These are phyloP conservation scores for Urocitellus parryii DNA, from an alignment of 2,113 vertebrate species.

Conservation along the genomic window DNA sequence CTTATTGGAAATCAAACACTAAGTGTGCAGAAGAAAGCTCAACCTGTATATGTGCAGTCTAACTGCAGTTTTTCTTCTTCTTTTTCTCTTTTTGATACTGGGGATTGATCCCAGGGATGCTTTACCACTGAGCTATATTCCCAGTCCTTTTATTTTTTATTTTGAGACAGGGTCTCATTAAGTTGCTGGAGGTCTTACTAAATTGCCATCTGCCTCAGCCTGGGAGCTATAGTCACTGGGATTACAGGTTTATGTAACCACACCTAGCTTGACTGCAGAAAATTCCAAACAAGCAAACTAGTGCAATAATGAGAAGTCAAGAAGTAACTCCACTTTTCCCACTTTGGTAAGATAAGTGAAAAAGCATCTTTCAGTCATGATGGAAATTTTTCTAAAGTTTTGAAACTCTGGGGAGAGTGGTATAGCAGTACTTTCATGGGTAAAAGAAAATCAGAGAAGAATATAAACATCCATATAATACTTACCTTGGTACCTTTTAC, in stretches of 20 bases:
- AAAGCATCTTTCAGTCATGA: constrained; percentile 16
- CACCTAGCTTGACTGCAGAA: background rate
- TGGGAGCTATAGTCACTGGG: no score
- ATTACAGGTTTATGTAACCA: no score
- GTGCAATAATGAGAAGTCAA: background rate
- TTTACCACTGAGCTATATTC: no score
- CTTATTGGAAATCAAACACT: background rate
- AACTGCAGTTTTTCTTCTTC: background rate
- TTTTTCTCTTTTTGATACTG: no score
- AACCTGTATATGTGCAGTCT: background rate
- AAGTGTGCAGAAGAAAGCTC: background rate
- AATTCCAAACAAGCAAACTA: background rate
- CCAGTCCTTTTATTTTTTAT: no score
- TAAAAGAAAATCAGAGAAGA: constrained; percentile 11
- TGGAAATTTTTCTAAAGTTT: background rate
- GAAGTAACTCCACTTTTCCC: constrained; percentile 32
- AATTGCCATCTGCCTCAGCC: no score
- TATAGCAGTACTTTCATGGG: constrained; percentile 14
- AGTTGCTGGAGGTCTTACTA: no score
- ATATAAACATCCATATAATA: constrained; percentile 8
- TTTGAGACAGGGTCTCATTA: no score
- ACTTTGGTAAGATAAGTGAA: constrained; percentile 38
- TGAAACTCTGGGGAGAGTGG: background rate
- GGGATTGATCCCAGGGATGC: no score
- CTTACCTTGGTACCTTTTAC: constrained; percentile 20